phyloP scores from a whole-genome alignment of 2,113 vertebrate species.

The Cephalophus harveyi region DNA sequence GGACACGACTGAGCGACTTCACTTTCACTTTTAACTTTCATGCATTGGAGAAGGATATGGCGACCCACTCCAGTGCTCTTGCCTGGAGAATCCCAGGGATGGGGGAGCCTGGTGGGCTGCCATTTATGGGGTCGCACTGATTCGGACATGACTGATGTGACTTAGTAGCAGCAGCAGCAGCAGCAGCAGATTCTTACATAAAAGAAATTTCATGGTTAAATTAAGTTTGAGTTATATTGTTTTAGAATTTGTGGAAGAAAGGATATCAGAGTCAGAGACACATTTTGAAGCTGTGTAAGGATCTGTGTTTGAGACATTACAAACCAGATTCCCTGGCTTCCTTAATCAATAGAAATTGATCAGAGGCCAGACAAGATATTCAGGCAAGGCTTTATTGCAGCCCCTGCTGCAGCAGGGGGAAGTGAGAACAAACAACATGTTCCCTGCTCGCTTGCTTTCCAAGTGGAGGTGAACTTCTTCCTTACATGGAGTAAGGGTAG shows the following conservation, averaged over 20 bases:
- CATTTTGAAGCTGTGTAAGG: background rate
- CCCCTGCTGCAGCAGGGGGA: background rate
- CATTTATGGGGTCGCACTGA: accelerated
- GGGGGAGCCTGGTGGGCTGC: background rate
- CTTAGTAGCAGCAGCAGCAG: background rate
- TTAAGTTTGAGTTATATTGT: background rate
- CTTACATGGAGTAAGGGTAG: background rate
- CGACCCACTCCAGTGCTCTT: background rate
- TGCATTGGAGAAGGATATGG: background rate
- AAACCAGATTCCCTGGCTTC: background rate
- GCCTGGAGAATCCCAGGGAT: background rate
- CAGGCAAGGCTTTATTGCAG: background rate
- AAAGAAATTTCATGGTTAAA: background rate
- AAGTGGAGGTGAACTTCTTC: background rate
- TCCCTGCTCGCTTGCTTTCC: background rate
- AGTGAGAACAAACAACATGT: background rate
- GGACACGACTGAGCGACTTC: accelerated
- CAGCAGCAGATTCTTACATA: background rate
- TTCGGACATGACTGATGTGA: background rate
- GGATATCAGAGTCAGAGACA: background rate
- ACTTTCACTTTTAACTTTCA: background rate
- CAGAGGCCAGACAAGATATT: background rate
- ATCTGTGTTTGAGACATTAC: background rate
- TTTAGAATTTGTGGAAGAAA: background rate
- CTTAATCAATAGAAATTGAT: background rate